Percentiles rank a stretch among this genome's conserved stretches.
Evolutionary conservation across 2,888 invertebrate genomes (phyloP).

Genomic region (Calliopum simillimum): DNA sequence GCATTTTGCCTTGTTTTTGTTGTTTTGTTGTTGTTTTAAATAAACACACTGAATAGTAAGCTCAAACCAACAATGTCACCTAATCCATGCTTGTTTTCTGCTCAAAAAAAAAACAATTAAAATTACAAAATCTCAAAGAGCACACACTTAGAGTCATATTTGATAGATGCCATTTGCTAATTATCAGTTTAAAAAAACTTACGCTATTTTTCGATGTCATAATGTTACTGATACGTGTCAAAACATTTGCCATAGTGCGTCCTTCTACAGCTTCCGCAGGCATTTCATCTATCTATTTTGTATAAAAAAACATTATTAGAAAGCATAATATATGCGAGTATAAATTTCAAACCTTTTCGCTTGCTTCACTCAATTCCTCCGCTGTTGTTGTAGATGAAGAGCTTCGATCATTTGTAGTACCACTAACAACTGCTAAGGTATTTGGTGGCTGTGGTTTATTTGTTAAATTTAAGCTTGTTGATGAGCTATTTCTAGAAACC

Average conservation of each 20-base stretch:
- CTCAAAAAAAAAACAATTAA: too few relatives aligned
- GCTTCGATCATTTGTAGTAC: slow-evolving; percentile 43
- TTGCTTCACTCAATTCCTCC: slow-evolving; percentile 55
- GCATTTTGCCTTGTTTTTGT: too few relatives aligned
- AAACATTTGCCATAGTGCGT: slow-evolving; percentile 82
- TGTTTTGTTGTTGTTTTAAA: too few relatives aligned
- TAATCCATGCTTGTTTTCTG: too few relatives aligned
- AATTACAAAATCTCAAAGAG: background rate
- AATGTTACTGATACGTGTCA: slow-evolving; percentile 88
- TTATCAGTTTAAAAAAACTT: slow-evolving; percentile 65
- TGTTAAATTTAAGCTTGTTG: slow-evolving; percentile 45
- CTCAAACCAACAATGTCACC: too few relatives aligned
- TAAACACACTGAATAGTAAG: too few relatives aligned
- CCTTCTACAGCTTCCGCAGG: slow-evolving; percentile 58
- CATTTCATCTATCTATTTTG: slow-evolving; percentile 47
- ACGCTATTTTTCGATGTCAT: slow-evolving; percentile 85
- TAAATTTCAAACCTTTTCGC: slow-evolving; percentile 46
- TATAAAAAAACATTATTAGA: background rate
- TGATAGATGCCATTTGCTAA: too few relatives aligned
- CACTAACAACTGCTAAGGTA: slow-evolving; percentile 45
- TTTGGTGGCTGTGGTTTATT: slow-evolving; percentile 51
- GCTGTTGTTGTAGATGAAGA: slow-evolving; percentile 47
- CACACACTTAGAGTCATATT: too few relatives aligned
- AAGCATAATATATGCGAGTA: background rate
- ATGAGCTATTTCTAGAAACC: slow-evolving; percentile 46